phyloP scores from a whole-genome alignment of 2,113 vertebrate species.

The Ceratotherium simum region DNA sequence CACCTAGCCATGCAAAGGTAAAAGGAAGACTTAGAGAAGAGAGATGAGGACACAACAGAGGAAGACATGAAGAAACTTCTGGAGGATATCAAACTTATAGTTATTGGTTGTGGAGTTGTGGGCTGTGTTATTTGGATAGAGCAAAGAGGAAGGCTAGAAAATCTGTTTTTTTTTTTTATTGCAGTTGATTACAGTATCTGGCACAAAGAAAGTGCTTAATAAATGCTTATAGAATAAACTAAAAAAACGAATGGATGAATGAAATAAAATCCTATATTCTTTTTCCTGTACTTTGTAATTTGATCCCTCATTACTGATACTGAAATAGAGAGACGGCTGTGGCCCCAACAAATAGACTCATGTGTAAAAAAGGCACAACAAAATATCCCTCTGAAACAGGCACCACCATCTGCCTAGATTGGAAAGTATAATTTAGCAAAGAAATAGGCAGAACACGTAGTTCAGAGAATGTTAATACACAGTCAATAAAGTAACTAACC shows the following conservation, averaged over 20 bases:
- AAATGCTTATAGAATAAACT: not conserved
- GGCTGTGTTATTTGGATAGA: not conserved
- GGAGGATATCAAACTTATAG: not conserved
- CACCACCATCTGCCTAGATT: slow-evolving; percentile 46
- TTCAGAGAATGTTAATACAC: slow-evolving; percentile 74
- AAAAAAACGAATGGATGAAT: not conserved
- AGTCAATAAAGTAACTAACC: slow-evolving; percentile 83
- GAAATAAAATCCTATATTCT: not conserved
- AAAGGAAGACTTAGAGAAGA: not conserved
- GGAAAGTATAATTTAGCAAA: slow-evolving; percentile 71
- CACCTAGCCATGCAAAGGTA: not conserved
- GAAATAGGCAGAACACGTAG: slow-evolving; percentile 71
- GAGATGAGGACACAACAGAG: not conserved
- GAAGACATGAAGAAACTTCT: not conserved
- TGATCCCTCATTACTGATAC: not conserved
- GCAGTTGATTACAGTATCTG: not conserved
- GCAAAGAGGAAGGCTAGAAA: not conserved
- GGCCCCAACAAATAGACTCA: not conserved
- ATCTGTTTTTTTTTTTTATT: not conserved
- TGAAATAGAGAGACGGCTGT: not conserved
- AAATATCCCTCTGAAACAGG: slow-evolving; percentile 24
- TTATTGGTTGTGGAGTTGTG: not conserved
- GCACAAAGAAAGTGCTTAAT: not conserved
- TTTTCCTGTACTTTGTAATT: not conserved
- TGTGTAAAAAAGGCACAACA: not conserved